Evolutionary conservation across 2,113 vertebrate genomes (phyloP).

Genomic region (Delphinus delphis): DNA sequence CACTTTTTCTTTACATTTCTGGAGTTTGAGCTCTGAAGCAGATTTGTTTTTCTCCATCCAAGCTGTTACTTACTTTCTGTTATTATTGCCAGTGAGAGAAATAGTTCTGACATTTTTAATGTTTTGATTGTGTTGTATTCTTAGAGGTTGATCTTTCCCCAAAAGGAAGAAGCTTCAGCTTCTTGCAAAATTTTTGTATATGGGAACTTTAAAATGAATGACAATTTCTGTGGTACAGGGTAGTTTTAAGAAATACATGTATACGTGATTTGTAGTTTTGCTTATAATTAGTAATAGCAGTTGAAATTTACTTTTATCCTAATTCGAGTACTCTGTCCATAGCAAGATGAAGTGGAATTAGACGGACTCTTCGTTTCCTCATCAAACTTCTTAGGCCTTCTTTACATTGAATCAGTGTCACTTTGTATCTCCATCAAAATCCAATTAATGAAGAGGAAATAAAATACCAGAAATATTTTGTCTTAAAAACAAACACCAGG

Average conservation of each 20-base stretch:
- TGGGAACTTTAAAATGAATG: background rate
- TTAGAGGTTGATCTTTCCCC: background rate
- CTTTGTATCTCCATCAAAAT: background rate
- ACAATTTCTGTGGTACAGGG: background rate
- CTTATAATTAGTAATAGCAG: background rate
- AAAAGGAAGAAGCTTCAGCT: conserved; percentile 12
- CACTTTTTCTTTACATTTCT: conserved; percentile 60
- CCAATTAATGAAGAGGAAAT: background rate
- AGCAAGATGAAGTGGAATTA: background rate
- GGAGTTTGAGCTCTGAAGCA: conserved; percentile 12
- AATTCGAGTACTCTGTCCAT: background rate
- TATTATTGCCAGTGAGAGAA: conserved; percentile 31
- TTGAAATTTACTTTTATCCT: background rate
- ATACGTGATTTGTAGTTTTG: background rate
- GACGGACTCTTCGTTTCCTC: background rate
- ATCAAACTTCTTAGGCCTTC: background rate
- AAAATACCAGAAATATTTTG: background rate
- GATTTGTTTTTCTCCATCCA: conserved; percentile 50
- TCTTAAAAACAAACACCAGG: background rate
- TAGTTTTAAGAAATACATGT: conserved; percentile 38
- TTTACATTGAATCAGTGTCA: background rate
- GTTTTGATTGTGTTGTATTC: conserved; percentile 38
- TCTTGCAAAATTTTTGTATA: background rate
- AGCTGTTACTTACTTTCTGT: conserved; percentile 45
- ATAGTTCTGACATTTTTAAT: conserved; percentile 41